Evolutionary conservation across 2,888 invertebrate species (phyloP), one percentile per base, ranked within the genome.

Genomic region (Graphium colonna): DNA sequence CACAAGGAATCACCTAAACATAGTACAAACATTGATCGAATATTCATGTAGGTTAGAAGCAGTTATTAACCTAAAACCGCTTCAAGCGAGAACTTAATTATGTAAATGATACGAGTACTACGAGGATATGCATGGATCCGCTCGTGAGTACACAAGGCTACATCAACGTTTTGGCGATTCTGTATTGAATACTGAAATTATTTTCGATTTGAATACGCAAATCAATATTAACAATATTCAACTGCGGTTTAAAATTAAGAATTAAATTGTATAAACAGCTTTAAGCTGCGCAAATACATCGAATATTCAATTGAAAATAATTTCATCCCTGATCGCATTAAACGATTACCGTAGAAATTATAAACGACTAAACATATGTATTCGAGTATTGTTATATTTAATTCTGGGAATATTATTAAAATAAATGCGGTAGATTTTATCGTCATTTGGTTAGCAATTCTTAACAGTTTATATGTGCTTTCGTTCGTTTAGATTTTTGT

Each of bases 31-130:
- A 68, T 60, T 67, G 69, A 81, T 79, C 70, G 70, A 75, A 77
- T 79, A 81, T 82, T 80, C 77, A 78, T 76, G 65, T 64, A 67
- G 68, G 71, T 71, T 73, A 78, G 68, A 68, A 71, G 67, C 64
- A 68, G 66, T 67, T 68, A 71, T 66, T 69, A 69, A 67, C 64
- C 62, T 67, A 69, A 73, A 69, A 67, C 62, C 65, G 65, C 71
- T 74, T 68, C 64, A 64, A 67, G 65, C 61, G 67, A 68, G 39
- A 69, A 69, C 68, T 74, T 74, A 75, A 79, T 79, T 80, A 80
- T 77, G 79, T 68, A 77, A 77, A 79, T 76, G 65, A 54, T 33
- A 45, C 49, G n/a, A n/a, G n/a, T n/a, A n/a, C n/a, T n/a, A n/a
- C n/a, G n/a, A n/a, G n/a, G 43, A 16, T 38, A 48, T 17, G 44